Evolutionary conservation across 2,113 vertebrate genomes (phyloP), one percentile per base, ranked within the genome.

Genomic region (Spilogale gracilis): DNA sequence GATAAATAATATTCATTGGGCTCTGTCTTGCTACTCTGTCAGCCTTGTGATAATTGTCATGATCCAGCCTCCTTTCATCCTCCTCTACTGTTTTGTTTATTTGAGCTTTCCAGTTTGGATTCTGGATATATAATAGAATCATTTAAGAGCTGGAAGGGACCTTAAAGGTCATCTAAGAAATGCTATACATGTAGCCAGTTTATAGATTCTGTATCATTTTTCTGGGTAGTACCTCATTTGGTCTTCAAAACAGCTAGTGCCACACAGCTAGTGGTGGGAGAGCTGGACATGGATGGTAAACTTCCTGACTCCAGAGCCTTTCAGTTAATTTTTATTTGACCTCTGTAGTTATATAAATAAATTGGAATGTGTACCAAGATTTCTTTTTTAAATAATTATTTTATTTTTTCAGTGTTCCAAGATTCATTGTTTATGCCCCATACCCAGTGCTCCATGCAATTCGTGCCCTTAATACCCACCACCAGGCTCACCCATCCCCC

Each of bases 321-420:
- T 96, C 52, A 14, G 13, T 94, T 97, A 91, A 96, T 94, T 96
- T 93, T 86, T 79, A n/a, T 84, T 2, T 97, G 58, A 87, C 45
- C 65, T 87, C 14, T n/a, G 5, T 91, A 79, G 93, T 95, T 95
- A 52, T 96, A 9, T 93, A 97, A 97, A 95, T 95, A 91, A 89
- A 94, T 52, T 89, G 63, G 45, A 92, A 61, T 82, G 9, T 98
- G 25, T 97, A 95, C 61, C 50, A 96, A 67, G 50, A 54, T 74
- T 63, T 94, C 69, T 94, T 73, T 89, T 38, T 38, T 38, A 38
- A 38, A 38, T 38, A 38, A 38, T 38, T 38, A 38, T 38, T 38
- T 38, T 38, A 38, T 38, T 38, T 38, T 38, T 38, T 38, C 38
- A 38, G 38, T 38, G 38, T 38, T 38, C 38, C 38, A 38, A 38